Conservation (phyloP, 2,888 invertebrate genomes). For the Drosophila barbarae region DNA sequence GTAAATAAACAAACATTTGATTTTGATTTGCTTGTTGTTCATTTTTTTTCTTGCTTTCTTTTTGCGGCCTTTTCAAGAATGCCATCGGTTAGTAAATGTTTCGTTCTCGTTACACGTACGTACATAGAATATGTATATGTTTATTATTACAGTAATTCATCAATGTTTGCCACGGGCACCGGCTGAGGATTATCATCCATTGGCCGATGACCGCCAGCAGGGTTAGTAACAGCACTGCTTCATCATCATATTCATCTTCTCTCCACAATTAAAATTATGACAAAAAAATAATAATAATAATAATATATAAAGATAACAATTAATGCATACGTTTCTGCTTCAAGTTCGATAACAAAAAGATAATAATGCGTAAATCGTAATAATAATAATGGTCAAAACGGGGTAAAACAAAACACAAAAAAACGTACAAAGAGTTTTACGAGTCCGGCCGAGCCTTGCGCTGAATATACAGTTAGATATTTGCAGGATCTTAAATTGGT, state of each 20-base stretch:
- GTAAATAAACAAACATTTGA: not conserved
- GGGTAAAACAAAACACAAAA: constrained; percentile 61
- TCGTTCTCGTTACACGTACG: constrained; percentile 34
- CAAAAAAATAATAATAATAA: constrained; percentile 48
- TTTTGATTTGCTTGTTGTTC: constrained; percentile 18
- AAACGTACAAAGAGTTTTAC: constrained; percentile 33
- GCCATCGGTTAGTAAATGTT: constrained; percentile 35
- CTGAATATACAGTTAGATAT: constrained; percentile 38
- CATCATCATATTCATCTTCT: not conserved
- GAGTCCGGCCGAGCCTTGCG: constrained; percentile 60
- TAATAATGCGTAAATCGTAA: constrained; percentile 59
- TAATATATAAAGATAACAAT: constrained; percentile 46
- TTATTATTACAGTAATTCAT: constrained; percentile 39
- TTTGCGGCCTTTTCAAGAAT: constrained; percentile 26
- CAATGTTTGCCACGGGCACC: constrained; percentile 33
- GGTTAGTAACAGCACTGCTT: constrained; percentile 35
- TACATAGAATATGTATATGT: constrained; percentile 33
- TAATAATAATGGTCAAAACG: constrained; percentile 40
- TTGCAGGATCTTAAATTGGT: constrained; percentile 38
- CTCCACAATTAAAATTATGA: constrained; percentile 40
- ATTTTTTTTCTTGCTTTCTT: constrained; percentile 14
- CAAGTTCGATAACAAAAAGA: constrained; percentile 64
- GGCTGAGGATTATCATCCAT: constrained; percentile 1
- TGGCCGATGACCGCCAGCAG: constrained; percentile 25
- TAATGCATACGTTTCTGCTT: constrained; percentile 63